Conservation (phyloP, 92 coral and sea anemone species). For the Epizoanthus scotinus region DNA sequence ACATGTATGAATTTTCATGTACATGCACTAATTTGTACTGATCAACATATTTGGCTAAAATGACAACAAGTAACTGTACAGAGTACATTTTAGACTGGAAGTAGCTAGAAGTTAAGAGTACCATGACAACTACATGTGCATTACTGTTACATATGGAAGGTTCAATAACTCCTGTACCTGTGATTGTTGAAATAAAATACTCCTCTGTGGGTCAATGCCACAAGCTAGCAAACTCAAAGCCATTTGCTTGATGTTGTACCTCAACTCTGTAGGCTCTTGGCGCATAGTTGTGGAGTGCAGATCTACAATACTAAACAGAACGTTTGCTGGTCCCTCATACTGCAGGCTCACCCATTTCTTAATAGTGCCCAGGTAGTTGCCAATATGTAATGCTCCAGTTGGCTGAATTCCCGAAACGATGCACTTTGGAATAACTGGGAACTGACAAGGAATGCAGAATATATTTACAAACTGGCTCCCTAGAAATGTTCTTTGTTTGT, state of each 20-base stretch:
- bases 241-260: slow-evolving; percentile 61
- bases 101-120: not conserved
- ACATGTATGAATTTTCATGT: no score
- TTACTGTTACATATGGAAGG: not conserved
- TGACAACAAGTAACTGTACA: no score
- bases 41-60: no score
- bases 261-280: slow-evolving; percentile 58
- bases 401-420: slow-evolving; percentile 89
- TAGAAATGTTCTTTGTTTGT: not conserved
- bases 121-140: not conserved
- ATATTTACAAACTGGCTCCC: not conserved
- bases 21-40: no score
- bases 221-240: slow-evolving; percentile 75
- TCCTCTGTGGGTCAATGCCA: slow-evolving; percentile 77
- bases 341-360: slow-evolving; percentile 73
- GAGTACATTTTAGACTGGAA: no score
- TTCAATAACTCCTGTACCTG: slow-evolving; percentile 45
- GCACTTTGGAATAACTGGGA: slow-evolving; percentile 21
- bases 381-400: slow-evolving; percentile 83
- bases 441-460: slow-evolving; percentile 12
- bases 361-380: slow-evolving; percentile 87
- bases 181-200: slow-evolving; percentile 80
- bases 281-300: slow-evolving; percentile 77
- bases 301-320: slow-evolving; percentile 76
- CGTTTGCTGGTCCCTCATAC: slow-evolving; percentile 44